Percentiles rank a stretch among this genome's conserved stretches.
Evolutionary conservation across 2,113 vertebrate species (phyloP).

Genomic region (Catharus fuscescens): DNA sequence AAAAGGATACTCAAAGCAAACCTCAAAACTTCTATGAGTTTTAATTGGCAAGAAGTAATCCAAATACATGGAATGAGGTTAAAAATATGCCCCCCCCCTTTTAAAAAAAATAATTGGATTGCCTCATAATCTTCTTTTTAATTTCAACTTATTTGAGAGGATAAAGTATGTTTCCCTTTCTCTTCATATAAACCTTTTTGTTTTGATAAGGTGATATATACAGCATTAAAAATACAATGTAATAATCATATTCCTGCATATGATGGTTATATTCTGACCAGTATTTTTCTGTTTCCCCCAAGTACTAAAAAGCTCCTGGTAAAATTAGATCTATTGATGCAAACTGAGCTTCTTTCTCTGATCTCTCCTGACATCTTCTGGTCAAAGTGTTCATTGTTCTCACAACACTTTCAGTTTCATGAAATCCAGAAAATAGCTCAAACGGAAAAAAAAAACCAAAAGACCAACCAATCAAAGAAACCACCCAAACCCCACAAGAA

Average conservation of each 20-base stretch:
- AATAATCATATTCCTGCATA: background rate
- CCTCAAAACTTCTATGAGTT: background rate
- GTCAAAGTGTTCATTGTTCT: background rate
- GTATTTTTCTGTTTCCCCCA: accelerated
- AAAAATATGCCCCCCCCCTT: background rate
- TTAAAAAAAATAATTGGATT: background rate
- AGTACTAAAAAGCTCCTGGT: background rate
- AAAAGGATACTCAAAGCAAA: background rate
- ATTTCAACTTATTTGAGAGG: background rate
- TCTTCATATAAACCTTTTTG: background rate
- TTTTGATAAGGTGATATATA: background rate
- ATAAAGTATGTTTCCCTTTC: background rate
- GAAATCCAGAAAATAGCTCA: background rate
- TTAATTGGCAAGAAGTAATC: background rate
- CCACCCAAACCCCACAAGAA: background rate
- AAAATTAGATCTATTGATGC: background rate
- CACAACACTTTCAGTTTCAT: background rate
- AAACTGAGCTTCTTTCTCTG: background rate
- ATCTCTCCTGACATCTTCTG: slow-evolving; percentile 39
- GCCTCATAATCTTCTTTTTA: background rate
- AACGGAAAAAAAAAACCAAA: background rate
- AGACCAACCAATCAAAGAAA: background rate
- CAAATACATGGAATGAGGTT: background rate
- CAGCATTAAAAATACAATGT: background rate
- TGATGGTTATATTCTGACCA: background rate